Base-by-base conservation (phyloP, 2,113 vertebrate species). In the Loxodonta africana region DNA sequence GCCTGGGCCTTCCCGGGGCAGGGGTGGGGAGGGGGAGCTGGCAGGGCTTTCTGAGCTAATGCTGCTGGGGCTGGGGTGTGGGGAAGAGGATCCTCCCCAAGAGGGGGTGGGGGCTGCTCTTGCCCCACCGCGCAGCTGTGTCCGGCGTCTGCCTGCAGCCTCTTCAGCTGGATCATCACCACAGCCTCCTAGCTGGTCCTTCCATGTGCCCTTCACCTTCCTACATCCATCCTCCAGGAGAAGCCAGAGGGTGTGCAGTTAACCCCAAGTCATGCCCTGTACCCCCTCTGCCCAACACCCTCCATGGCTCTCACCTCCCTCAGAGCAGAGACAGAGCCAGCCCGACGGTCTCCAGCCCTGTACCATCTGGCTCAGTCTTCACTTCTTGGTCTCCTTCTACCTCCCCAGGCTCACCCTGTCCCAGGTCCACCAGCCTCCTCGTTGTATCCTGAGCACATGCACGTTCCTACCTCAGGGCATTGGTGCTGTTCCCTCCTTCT, bases 21-120 rank as follows among this genome's bases (percentile, higher is more conserved):
- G 73, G 76, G 93, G 90, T 63, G 91, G 88, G 57, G 44, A 2
- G 83, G 71, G 94, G 91, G 73, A 88, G 85, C 97, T 96, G 98
- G 95, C 96, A 95, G 96, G 41, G 90, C 73, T 84, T 73, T 83
- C 60, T 30, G 90, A 95, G 90, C 1, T 8, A 82, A 57, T 8
- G 0, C 90, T 96, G 82, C 67, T 91, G 10, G 53, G 77, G 88
- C 62, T 83, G 48, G 44, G 91, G 80, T 17, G 74, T 48, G 37
- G 30, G 9, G 57, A 44, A 62, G 23, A 15, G 28, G 67, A 62
- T 51, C 51, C 51, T 62, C 41, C 12, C 15, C 12, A 11, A 8
- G 83, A 77, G 30, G 11, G 48, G 18, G 44, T 10, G 33, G 14
- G 65, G 69, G 48, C 28, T 63, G n/a, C 44, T 57, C 21, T 53